Evolutionary conservation across 2,888 invertebrate species (phyloP), one percentile per base, ranked within the genome.

Genomic region (Drosophila anceps): DNA sequence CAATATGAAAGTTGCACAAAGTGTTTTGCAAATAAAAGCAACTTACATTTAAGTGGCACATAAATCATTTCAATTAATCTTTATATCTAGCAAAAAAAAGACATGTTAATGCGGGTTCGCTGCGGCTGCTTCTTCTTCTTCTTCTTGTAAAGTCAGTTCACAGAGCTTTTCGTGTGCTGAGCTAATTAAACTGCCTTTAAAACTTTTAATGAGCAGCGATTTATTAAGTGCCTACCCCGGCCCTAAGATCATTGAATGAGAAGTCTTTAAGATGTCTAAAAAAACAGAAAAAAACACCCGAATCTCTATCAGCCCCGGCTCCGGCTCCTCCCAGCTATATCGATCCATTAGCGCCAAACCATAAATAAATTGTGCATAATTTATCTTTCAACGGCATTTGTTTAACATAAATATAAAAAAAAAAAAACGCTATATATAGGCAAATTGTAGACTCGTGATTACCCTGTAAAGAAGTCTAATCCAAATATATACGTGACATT

Each of bases 191-290:
- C 67, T 65, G 82, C 70, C 76, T 69, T 67, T 67, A 88, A 70
- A 84, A 84, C 65, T 82, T 84, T 79, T 84, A 83, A 82, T 82
- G 84, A 83, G 70, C 76, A 43, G 55, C 85, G 57, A 85, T 84
- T 85, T 88, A 73, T 88, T 70, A 79, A 76, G 73, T 82, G 80
- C 62, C 66, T 29, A 2, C 53, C 18, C 64, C 44, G 12, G 46
- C 58, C 29, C 31, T 31, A 12, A 10, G 10, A 20, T 35, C 65
- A 57, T 9, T n/a, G 37, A 20, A 48, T 44, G 46, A 24, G 27
- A 27, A 35, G 43, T 53, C 55, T 57, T 61, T 27, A 55, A 65
- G 31, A 41, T 44, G n/a, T 18, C 18, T 10, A 20, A 29, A 71
- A 62, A 61, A 24, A 27, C 3, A 24, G 29, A 18, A 18, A n/a